Evolutionary conservation across 1,140 invertebrate genomes (phyloP).

Genomic region (Caerostris darwini): DNA sequence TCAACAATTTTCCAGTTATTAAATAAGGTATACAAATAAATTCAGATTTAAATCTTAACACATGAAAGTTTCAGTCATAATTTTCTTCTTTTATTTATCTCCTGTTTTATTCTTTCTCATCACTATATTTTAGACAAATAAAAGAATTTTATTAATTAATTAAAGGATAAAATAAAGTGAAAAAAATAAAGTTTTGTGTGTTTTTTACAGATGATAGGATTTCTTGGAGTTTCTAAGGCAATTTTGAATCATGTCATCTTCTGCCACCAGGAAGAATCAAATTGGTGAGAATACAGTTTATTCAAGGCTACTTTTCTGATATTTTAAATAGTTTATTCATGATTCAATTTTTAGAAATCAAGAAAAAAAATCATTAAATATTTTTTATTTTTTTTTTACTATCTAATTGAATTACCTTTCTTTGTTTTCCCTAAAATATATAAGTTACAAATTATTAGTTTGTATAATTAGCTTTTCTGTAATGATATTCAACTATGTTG

Average conservation of each 20-base stretch:
- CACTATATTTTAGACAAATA: background rate
- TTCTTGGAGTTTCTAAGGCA: conserved; percentile 94
- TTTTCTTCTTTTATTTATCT: background rate
- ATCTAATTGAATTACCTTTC: too few relatives aligned
- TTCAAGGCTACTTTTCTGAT: background rate
- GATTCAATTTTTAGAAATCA: background rate
- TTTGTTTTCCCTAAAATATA: too few relatives aligned
- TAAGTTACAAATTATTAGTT: too few relatives aligned
- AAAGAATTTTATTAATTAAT: background rate
- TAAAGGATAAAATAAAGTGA: background rate
- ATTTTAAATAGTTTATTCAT: background rate
- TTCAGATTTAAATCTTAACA: too few relatives aligned
- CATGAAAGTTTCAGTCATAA: too few relatives aligned
- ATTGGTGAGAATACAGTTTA: conserved; percentile 85
- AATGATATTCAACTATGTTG: too few relatives aligned
- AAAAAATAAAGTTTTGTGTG: background rate
- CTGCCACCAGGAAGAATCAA: conserved; percentile 99
- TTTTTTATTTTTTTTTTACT: too few relatives aligned
- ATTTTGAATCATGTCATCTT: conserved; percentile 98
- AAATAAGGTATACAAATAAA: too few relatives aligned
- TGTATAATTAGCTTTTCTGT: too few relatives aligned
- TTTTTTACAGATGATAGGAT: conserved; percentile 82
- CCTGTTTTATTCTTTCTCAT: background rate
- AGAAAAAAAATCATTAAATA: too few relatives aligned
- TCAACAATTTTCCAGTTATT: too few relatives aligned